phyloP scores from a whole-genome alignment of 2,888 invertebrate genomes.

The Dynastes hyllus region DNA sequence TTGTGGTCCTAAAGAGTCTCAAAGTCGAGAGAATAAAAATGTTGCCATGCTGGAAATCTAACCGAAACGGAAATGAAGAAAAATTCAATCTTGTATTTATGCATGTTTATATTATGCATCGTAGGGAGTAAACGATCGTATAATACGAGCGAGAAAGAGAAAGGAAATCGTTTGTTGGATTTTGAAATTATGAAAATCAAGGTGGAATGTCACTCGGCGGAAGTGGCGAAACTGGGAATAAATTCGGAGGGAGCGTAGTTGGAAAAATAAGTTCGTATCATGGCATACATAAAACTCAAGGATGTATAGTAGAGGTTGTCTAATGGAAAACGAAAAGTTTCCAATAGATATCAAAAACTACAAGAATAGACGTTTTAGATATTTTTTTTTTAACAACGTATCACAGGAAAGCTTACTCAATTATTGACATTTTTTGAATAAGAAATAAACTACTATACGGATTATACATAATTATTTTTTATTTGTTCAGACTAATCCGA shows the following conservation, averaged over 20 bases:
- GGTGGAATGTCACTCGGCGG: constrained; percentile 60
- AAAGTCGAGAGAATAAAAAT: background rate
- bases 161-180: constrained; percentile 57
- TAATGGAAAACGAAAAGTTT: background rate
- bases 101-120: background rate
- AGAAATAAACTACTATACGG: too few relatives aligned
- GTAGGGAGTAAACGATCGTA: background rate
- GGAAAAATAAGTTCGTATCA: constrained; percentile 54
- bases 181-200: constrained; percentile 60
- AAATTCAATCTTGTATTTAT: constrained; percentile 50
- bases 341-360: constrained; percentile 33
- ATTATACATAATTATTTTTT: too few relatives aligned
- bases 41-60: background rate
- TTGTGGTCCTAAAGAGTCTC: too few relatives aligned
- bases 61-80: constrained; percentile 49
- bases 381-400: background rate
- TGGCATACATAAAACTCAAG: constrained; percentile 48
- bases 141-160: background rate
- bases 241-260: constrained; percentile 52
- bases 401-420: background rate
- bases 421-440: background rate
- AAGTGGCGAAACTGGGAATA: constrained; percentile 62
- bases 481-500: too few relatives aligned
- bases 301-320: background rate
- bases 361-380: background rate